phyloP scores from a whole-genome alignment of 2,888 invertebrate species.

The Microplitis manilae region DNA sequence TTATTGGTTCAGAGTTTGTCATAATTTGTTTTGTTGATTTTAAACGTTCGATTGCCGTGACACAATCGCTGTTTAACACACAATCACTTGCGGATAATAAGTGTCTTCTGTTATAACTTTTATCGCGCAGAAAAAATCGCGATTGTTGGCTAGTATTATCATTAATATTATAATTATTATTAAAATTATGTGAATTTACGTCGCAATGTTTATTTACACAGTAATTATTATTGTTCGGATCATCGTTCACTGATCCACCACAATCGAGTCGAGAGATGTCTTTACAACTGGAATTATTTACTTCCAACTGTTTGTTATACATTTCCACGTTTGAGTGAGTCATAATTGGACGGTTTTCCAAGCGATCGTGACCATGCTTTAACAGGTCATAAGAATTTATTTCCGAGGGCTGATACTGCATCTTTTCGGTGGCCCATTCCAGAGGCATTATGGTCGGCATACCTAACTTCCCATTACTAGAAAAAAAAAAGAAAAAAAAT shows the following conservation, averaged over 20 bases:
- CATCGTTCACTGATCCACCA: not conserved
- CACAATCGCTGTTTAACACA: conserved; percentile 29
- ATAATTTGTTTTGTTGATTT: conserved; percentile 13
- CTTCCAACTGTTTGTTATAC: conserved; percentile 7
- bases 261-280: not conserved
- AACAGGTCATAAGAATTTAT: conserved; percentile 14
- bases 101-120: conserved; percentile 10
- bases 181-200: not conserved
- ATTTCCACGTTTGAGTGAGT: conserved; percentile 20
- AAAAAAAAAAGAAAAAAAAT: conserved; percentile 44
- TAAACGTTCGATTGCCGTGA: conserved; percentile 2
- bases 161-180: not conserved
- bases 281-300: not conserved
- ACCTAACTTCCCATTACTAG: conserved; percentile 58
- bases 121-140: not conserved
- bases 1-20: not conserved
- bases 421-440: conserved; percentile 52
- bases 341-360: conserved; percentile 47
- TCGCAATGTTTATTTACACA: not conserved
- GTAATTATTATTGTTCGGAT: conserved; percentile 5
- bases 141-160: conserved; percentile 5
- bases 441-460: conserved; percentile 55
- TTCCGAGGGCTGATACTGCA: conserved; percentile 47
- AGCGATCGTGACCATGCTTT: conserved; percentile 46
- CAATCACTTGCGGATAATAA: conserved; percentile 22